A percentile compares a stretch with the other conserved stretches of the same genome.
Conservation (phyloP, 2,797 vertebrate species). For the Darevskia mixta region DNA sequence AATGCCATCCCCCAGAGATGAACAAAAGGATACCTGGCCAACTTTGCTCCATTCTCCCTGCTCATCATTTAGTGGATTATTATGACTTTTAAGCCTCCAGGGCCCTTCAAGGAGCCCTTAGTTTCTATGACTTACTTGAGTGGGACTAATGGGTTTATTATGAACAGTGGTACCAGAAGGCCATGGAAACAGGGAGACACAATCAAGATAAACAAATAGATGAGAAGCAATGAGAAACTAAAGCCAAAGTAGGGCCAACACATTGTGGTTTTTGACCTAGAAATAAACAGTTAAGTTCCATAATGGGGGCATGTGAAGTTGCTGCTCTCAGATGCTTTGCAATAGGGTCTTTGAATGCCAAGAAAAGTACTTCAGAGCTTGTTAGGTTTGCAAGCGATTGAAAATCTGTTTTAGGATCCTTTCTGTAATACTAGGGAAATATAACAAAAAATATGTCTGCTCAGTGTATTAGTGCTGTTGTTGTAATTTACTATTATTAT, state of each 20-base stretch:
- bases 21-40: conserved; percentile 44
- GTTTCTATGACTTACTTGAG: conserved; percentile 51
- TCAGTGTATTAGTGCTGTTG: background rate
- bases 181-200: conserved; percentile 45
- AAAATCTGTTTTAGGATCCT: conserved; percentile 25
- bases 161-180: conserved; percentile 35
- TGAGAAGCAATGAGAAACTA: conserved; percentile 41
- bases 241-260: conserved; percentile 22
- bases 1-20: conserved; percentile 25
- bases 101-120: conserved; percentile 46
- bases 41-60: conserved; percentile 20
- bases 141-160: conserved; percentile 41
- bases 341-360: conserved; percentile 29
- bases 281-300: conserved; percentile 52
- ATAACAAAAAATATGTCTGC: background rate
- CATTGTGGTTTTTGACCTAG: conserved; percentile 49
- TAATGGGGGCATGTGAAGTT: conserved; percentile 36
- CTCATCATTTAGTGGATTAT: conserved; percentile 51
- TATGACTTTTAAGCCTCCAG: conserved; percentile 13
- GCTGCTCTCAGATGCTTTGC: conserved; percentile 35
- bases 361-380: conserved; percentile 7
- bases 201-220: conserved; percentile 29
- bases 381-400: conserved; percentile 18
- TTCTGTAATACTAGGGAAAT: conserved; percentile 8
- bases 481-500: too few relatives aligned